Conservation (phyloP, 2,797 vertebrate genomes). For the Mallotus villosus region DNA sequence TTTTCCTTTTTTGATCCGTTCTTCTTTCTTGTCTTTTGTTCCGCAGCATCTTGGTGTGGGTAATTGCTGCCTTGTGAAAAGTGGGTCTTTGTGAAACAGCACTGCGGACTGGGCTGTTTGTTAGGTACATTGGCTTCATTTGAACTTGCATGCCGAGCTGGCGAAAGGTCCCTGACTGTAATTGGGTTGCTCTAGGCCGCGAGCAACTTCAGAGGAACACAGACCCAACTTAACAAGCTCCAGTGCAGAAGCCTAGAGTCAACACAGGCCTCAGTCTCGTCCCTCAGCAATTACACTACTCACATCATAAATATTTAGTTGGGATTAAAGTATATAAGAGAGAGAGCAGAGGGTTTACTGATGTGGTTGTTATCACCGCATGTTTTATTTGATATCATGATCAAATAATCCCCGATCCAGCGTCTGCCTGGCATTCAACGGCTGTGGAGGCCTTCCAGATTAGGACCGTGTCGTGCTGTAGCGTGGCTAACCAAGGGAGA, state of each 20-base stretch:
- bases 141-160: slow-evolving; percentile 26
- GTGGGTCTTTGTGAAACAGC: slow-evolving; percentile 25
- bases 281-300: slow-evolving; percentile 26
- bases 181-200: slow-evolving; percentile 42
- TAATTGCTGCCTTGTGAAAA: slow-evolving; percentile 47
- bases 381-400: not conserved
- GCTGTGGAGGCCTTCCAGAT: too few species aligned
- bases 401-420: not conserved
- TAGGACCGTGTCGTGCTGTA: too few species aligned
- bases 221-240: slow-evolving; percentile 24
- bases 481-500: not conserved
- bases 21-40: not conserved
- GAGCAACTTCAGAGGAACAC: slow-evolving; percentile 34
- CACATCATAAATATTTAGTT: slow-evolving; percentile 26
- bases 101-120: slow-evolving; percentile 33
- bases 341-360: slow-evolving; percentile 5
- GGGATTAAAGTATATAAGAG: not conserved
- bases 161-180: slow-evolving; percentile 37
- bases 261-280: slow-evolving; percentile 17
- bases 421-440: not conserved
- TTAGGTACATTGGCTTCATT: slow-evolving; percentile 41
- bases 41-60: slow-evolving; percentile 23
- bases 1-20: too few species aligned
- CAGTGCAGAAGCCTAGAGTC: slow-evolving; percentile 17
- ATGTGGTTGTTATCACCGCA: slow-evolving; percentile 1